phyloP scores from a whole-genome alignment of 2,888 invertebrate species.

The Hyposoter didymator region DNA sequence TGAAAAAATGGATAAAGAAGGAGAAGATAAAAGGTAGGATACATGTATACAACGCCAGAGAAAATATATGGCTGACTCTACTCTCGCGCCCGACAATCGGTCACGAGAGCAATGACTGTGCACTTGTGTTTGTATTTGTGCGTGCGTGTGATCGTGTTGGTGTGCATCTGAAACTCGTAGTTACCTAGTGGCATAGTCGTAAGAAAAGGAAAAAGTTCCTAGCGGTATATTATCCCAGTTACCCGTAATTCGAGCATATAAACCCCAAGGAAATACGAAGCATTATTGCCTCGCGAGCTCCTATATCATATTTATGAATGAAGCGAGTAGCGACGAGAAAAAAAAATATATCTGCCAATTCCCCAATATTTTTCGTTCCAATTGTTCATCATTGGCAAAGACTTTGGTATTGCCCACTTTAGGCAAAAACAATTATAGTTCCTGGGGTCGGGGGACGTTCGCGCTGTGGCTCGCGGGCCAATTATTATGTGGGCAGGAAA shows the following conservation, averaged over 20 bases:
- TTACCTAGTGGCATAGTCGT: constrained; percentile 24
- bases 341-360: background rate
- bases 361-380: background rate
- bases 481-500: background rate
- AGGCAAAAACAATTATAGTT: background rate
- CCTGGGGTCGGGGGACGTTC: background rate
- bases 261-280: constrained; percentile 25
- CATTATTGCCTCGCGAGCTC: constrained; percentile 23
- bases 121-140: constrained; percentile 16
- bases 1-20: constrained; percentile 32
- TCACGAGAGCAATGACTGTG: constrained; percentile 51
- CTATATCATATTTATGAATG: constrained; percentile 16
- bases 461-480: background rate
- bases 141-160: background rate
- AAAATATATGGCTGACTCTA: constrained; percentile 42
- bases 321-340: background rate
- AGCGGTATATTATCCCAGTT: constrained; percentile 58
- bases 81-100: constrained; percentile 47
- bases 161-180: constrained; percentile 15
- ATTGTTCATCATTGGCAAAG: background rate
- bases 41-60: constrained; percentile 1
- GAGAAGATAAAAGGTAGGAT: constrained; percentile 40
- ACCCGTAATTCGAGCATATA: constrained; percentile 47
- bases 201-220: constrained; percentile 54
- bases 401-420: background rate